These are phyloP conservation scores for Lasioglossum leucozonium DNA, from an alignment of 2,888 invertebrate species.

Conservation along the genomic window DNA sequence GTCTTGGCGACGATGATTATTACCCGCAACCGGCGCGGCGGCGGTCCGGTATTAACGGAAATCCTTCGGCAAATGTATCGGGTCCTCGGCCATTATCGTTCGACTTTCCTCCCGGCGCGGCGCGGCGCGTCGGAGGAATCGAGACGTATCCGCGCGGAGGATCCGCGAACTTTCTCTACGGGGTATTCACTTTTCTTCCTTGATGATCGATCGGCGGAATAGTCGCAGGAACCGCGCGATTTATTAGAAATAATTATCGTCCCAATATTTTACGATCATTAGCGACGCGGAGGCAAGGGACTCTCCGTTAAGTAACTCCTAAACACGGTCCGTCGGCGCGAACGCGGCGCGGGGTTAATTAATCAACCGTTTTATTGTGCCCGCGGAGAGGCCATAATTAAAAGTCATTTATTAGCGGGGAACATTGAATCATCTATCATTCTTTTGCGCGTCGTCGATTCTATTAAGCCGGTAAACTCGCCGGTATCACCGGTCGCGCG, in stretches of 20 bases:
- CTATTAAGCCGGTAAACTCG: slow-evolving; percentile 47
- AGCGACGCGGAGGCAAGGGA: slow-evolving; percentile 25
- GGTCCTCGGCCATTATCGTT: not conserved
- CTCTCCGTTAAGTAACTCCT: slow-evolving; percentile 57
- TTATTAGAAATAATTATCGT: slow-evolving; percentile 44
- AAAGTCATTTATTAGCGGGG: slow-evolving; percentile 53
- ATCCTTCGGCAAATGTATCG: slow-evolving; percentile 31
- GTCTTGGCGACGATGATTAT: slow-evolving; percentile 72
- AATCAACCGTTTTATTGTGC: slow-evolving; percentile 55
- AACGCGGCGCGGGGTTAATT: slow-evolving; percentile 49
- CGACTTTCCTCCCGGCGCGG: not conserved
- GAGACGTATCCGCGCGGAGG: not conserved
- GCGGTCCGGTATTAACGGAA: slow-evolving; percentile 41
- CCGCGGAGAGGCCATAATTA: slow-evolving; percentile 54
- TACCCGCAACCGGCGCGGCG: no score
- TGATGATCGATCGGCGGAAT: slow-evolving; percentile 17
- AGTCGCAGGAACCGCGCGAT: slow-evolving; percentile 16
- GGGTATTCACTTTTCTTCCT: slow-evolving; percentile 7
- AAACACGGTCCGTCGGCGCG: slow-evolving; percentile 33
- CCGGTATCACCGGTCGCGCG: slow-evolving; percentile 33
- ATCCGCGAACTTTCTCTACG: slow-evolving; percentile 35
- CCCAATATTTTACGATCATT: slow-evolving; percentile 33
- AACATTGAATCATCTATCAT: slow-evolving; percentile 58
- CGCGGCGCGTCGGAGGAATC: no score
- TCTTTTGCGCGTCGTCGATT: slow-evolving; percentile 53